Conservation (phyloP, 2,888 invertebrate species). For the Andrena bucephala region DNA sequence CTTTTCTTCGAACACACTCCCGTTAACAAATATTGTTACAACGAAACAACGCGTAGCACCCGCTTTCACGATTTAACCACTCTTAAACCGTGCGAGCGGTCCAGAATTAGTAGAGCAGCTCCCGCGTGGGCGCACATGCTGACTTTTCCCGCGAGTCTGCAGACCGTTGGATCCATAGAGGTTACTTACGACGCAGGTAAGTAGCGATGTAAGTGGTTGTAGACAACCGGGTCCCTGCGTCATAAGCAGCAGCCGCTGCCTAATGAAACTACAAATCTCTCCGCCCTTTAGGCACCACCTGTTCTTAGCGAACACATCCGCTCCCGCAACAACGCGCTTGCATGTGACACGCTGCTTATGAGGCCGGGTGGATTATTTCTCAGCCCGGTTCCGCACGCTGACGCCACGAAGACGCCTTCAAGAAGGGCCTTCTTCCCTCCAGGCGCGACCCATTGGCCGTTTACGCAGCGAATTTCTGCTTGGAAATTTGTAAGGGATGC, state of each 20-base stretch:
- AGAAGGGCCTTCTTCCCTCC: constrained; percentile 34
- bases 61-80: neutral
- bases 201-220: constrained; percentile 85
- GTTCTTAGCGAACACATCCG: constrained; percentile 78
- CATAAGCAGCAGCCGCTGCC: constrained; percentile 84
- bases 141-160: constrained; percentile 50
- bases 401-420: constrained; percentile 36
- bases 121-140: neutral
- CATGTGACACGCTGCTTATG: constrained; percentile 78
- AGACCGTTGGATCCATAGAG: constrained; percentile 59
- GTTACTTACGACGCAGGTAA: constrained; percentile 82
- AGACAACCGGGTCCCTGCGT: constrained; percentile 82
- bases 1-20: too few relatives aligned
- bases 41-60: too few relatives aligned
- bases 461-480: neutral
- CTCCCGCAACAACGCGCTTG: constrained; percentile 77
- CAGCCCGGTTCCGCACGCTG: constrained; percentile 33
- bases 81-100: neutral
- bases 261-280: constrained; percentile 85
- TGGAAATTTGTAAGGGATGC: neutral
- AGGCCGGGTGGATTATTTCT: constrained; percentile 78
- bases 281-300: constrained; percentile 82
- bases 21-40: too few relatives aligned
- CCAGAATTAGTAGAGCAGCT: neutral
- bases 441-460: constrained; percentile 1